Conservation (phyloP, 2,888 invertebrate genomes). For the Coenonympha glycerion region DNA sequence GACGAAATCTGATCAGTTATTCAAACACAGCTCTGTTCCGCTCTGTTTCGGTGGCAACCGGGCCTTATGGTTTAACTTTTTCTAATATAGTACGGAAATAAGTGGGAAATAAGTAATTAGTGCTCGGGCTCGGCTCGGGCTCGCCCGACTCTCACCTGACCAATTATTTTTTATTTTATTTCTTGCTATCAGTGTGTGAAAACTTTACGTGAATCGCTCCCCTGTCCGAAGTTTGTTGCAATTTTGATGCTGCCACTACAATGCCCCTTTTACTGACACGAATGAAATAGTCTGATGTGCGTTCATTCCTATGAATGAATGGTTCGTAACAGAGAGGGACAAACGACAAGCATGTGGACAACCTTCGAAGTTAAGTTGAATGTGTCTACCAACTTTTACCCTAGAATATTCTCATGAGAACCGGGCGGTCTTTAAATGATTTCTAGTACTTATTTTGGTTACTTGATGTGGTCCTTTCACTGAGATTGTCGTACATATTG, state of each 20-base stretch:
- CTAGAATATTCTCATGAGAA: conserved; percentile 14
- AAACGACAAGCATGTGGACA: conserved; percentile 21
- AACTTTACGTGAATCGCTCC: too few species aligned
- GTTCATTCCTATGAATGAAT: conserved; percentile 28
- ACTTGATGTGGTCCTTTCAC: background rate
- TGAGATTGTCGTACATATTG: background rate
- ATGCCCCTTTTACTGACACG: conserved; percentile 29
- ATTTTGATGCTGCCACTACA: conserved; percentile 20
- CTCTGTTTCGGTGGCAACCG: too few species aligned
- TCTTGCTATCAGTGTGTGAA: too few species aligned
- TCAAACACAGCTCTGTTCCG: too few species aligned
- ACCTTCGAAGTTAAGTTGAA: conserved; percentile 24
- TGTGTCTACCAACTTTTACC: conserved; percentile 23
- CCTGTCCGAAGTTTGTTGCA: too few species aligned
- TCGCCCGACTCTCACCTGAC: too few species aligned
- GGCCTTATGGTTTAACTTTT: too few species aligned
- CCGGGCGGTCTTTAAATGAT: conserved; percentile 7
- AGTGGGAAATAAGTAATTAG: too few species aligned
- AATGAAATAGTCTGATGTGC: conserved; percentile 25
- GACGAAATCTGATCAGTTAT: too few species aligned
- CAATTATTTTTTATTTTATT: too few species aligned
- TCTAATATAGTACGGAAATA: too few species aligned
- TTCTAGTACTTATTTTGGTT: conserved; percentile 10
- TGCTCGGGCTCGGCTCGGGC: too few species aligned
- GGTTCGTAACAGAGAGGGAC: conserved; percentile 25